phyloP scores from a whole-genome alignment of 2,888 invertebrate species.

The Watsonalla cultraria region DNA sequence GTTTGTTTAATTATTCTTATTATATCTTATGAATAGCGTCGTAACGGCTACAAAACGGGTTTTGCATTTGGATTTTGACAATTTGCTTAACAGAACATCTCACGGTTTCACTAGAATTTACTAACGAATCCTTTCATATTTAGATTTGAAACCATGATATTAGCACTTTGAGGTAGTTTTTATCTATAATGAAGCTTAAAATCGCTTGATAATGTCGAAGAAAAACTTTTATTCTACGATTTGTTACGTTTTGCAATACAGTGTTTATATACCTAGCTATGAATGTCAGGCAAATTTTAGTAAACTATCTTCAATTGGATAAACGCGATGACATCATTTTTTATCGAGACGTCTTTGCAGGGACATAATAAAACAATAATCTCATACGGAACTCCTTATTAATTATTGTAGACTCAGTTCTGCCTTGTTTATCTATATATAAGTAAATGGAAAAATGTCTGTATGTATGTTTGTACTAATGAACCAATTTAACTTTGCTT shows the following conservation, averaged over 20 bases:
- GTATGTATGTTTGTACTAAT: no score
- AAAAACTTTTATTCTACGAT: no score
- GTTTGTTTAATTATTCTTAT: constrained; percentile 7
- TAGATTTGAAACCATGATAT: background rate
- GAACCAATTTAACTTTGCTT: no score
- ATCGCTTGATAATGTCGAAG: no score
- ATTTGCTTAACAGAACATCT: constrained; percentile 6
- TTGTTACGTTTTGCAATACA: constrained; percentile 1
- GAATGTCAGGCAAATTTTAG: constrained; percentile 17
- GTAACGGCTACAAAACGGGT: background rate
- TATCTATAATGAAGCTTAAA: no score
- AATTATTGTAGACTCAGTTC: no score
- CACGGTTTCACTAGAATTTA: constrained; percentile 5
- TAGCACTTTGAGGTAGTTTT: no score
- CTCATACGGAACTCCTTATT: constrained; percentile 9
- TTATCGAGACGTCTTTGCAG: background rate
- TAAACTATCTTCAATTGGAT: constrained; percentile 31
- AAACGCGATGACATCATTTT: constrained; percentile 44
- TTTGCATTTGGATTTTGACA: background rate
- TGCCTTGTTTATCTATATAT: no score
- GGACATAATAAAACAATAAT: constrained; percentile 14
- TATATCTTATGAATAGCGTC: background rate
- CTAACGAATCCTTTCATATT: constrained; percentile 21
- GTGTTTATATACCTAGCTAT: constrained; percentile 12
- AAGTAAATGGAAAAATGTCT: no score